Percentiles rank a stretch among this genome's conserved stretches.
Conservation (phyloP, 2,113 vertebrate genomes). For the Larimichthys crocea region DNA sequence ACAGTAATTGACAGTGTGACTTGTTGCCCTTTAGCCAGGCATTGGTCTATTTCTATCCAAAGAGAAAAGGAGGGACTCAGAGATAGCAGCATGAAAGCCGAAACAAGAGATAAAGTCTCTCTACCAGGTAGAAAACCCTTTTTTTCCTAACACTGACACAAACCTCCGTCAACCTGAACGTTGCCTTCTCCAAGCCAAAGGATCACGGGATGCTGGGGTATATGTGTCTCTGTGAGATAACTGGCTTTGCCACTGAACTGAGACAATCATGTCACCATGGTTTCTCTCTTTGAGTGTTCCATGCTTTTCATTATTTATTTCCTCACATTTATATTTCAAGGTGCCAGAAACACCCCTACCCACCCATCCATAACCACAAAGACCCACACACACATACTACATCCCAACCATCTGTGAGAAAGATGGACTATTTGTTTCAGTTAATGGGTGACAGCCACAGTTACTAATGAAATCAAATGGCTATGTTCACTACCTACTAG, state of each 20-base stretch:
- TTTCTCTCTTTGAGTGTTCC: slow-evolving; percentile 42
- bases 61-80: not conserved
- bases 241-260: slow-evolving; percentile 69
- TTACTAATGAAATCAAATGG: slow-evolving; percentile 32
- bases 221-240: slow-evolving; percentile 75
- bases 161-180: slow-evolving; percentile 62
- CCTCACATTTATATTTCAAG: slow-evolving; percentile 63
- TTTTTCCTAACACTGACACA: slow-evolving; percentile 54
- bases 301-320: slow-evolving; percentile 74
- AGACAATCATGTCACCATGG: slow-evolving; percentile 63
- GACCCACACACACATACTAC: slow-evolving; percentile 7
- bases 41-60: slow-evolving; percentile 26
- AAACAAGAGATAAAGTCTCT: slow-evolving; percentile 22
- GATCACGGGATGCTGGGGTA: slow-evolving; percentile 67
- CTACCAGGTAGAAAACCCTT: slow-evolving; percentile 60
- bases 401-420: slow-evolving; percentile 21
- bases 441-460: not conserved
- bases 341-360: slow-evolving; percentile 45
- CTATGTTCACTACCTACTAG: slow-evolving; percentile 18
- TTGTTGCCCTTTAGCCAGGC: slow-evolving; percentile 6
- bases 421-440: slow-evolving; percentile 7
- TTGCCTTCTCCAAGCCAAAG: slow-evolving; percentile 64
- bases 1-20: slow-evolving; percentile 1
- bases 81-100: not conserved
- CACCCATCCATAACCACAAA: slow-evolving; percentile 16